Percentiles rank a stretch among this genome's conserved stretches.
Conservation (phyloP, 2,888 invertebrate species). For the Heliconius ismenius region DNA sequence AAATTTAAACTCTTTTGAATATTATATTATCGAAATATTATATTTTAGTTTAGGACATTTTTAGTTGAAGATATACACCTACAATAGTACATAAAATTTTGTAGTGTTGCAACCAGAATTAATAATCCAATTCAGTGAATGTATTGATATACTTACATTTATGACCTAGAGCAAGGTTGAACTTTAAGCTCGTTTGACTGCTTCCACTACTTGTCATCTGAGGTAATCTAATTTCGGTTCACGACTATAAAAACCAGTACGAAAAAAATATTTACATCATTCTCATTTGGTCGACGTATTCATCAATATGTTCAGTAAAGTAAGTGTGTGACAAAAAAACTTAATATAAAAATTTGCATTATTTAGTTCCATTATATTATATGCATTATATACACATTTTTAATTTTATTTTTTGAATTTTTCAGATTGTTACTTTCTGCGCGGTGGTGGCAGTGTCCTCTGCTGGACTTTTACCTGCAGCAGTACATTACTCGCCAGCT, state of each 20-base stretch:
- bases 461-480: slow-evolving; percentile 58
- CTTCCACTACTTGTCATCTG: slow-evolving; percentile 46
- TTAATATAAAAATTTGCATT: not conserved
- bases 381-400: not conserved
- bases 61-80: not conserved
- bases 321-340: slow-evolving; percentile 29
- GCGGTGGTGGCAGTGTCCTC: slow-evolving; percentile 52
- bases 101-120: slow-evolving; percentile 34
- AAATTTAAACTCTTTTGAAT: not conserved
- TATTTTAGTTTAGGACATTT: not conserved
- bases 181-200: slow-evolving; percentile 47
- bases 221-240: slow-evolving; percentile 42
- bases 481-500: slow-evolving; percentile 61
- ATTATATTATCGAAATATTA: not conserved
- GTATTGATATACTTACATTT: slow-evolving; percentile 44
- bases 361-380: not conserved
- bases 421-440: slow-evolving; percentile 50
- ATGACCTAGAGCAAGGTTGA: slow-evolving; percentile 47
- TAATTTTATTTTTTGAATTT: slow-evolving; percentile 27
- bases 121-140: slow-evolving; percentile 41
- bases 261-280: slow-evolving; percentile 36
- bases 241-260: slow-evolving; percentile 43
- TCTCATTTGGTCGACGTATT: slow-evolving; percentile 29
- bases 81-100: slow-evolving; percentile 33
- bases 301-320: slow-evolving; percentile 42